Percentiles rank a stretch among this genome's conserved stretches.
Conservation (phyloP, 2,888 invertebrate genomes). For the Tetragonula carbonaria region DNA sequence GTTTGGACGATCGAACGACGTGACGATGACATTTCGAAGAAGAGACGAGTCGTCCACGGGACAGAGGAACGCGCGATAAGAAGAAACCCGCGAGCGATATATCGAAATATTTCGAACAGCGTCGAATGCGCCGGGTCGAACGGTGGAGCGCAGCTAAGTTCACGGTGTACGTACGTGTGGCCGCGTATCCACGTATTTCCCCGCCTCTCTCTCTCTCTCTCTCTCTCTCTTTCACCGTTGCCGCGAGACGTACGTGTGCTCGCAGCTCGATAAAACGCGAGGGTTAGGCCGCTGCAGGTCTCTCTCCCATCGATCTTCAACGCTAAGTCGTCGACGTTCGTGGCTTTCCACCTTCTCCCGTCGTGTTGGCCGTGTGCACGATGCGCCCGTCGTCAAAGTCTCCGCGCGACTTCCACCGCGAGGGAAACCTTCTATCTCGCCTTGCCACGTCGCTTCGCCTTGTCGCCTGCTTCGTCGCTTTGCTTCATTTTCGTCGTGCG, state of each 20-base stretch:
- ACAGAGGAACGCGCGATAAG: not conserved
- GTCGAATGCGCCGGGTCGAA: conserved; percentile 1
- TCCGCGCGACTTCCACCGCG: conserved; percentile 47
- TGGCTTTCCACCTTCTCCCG: conserved; percentile 3
- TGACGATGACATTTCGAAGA: not conserved
- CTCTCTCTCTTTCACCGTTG: conserved; percentile 34
- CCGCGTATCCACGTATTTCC: conserved; percentile 5
- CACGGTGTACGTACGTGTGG: not conserved
- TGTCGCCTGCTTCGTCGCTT: not conserved
- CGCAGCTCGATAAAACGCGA: conserved; percentile 68
- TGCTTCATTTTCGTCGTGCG: no score
- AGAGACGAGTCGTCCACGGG: not conserved
- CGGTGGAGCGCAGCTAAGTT: conserved; percentile 11
- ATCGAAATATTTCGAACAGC: not conserved
- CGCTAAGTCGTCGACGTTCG: conserved; percentile 32
- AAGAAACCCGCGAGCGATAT: not conserved
- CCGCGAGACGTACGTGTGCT: conserved; percentile 49
- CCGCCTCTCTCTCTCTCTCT: not conserved
- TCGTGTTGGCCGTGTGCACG: conserved; percentile 15
- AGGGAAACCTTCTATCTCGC: not conserved
- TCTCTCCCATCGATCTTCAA: conserved; percentile 64
- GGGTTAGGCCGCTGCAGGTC: conserved; percentile 66
- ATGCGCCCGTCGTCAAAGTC: conserved; percentile 34
- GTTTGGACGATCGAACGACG: not conserved
- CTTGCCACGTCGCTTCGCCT: not conserved